These are phyloP conservation scores for Taenaris catops DNA, from an alignment of 2,888 invertebrate species.

Conservation along the genomic window DNA sequence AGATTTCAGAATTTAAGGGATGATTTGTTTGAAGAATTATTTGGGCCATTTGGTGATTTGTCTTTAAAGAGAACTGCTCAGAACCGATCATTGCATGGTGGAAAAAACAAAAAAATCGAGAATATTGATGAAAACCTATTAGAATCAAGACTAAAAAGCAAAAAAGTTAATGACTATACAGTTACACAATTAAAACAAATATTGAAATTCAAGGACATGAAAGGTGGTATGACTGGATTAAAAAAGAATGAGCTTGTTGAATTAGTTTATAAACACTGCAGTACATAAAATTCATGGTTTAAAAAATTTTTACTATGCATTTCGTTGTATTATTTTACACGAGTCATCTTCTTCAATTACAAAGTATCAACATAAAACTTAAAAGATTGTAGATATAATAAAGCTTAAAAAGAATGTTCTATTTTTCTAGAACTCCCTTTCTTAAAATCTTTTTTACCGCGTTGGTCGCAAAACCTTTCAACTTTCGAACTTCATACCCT, in stretches of 20 bases:
- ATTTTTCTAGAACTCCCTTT: too few relatives aligned
- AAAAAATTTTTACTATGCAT: too few relatives aligned
- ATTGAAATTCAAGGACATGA: conserved; percentile 41
- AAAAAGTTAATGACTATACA: conserved; percentile 46
- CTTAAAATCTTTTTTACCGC: too few relatives aligned
- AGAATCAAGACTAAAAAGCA: conserved; percentile 34
- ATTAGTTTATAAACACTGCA: conserved; percentile 48
- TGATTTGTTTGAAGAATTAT: conserved; percentile 59
- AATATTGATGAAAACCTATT: conserved; percentile 48
- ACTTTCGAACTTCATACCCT: too few relatives aligned
- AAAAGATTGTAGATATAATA: too few relatives aligned
- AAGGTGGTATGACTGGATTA: conserved; percentile 44
- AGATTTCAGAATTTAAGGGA: conserved; percentile 46
- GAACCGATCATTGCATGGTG: conserved; percentile 23
- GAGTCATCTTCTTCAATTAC: too few relatives aligned
- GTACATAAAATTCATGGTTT: too few relatives aligned
- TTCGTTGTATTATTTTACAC: too few relatives aligned
- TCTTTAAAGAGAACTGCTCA: conserved; percentile 41
- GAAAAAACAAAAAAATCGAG: conserved; percentile 41
- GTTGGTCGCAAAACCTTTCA: too few relatives aligned
- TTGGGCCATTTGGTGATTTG: conserved; percentile 55
- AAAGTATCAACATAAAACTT: too few relatives aligned
- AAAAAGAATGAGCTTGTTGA: conserved; percentile 58
- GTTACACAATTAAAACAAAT: conserved; percentile 53
- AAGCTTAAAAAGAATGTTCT: too few relatives aligned